Conservation (phyloP, 2,888 invertebrate genomes). For the Branchellion lobata region DNA sequence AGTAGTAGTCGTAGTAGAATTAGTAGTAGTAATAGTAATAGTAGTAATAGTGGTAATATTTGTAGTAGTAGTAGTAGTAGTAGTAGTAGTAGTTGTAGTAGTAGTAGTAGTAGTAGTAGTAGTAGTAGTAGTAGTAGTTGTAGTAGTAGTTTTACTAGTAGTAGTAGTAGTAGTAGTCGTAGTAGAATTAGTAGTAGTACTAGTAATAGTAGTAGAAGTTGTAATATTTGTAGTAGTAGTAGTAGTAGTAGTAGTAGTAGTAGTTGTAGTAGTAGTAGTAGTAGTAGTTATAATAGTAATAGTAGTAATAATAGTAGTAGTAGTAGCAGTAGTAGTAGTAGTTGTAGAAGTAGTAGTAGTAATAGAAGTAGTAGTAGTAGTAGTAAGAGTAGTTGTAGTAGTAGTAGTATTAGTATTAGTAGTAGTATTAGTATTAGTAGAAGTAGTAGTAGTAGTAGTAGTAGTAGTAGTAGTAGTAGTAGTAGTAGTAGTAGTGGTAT, state of each 20-base stretch:
- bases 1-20: conserved; percentile 39
- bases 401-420: neutral
- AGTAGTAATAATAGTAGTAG: too few species aligned
- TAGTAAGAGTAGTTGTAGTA: neutral
- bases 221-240: conserved; percentile 9
- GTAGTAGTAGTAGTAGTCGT: conserved; percentile 47
- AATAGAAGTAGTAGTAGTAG: too few species aligned
- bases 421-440: neutral
- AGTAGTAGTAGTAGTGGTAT: neutral
- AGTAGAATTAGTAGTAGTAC: conserved; percentile 45
- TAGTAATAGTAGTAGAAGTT: conserved; percentile 47
- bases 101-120: conserved; percentile 12
- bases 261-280: too few species aligned
- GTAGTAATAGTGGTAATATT: conserved; percentile 44
- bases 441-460: neutral
- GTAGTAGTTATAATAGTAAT: too few species aligned
- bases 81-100: conserved; percentile 46
- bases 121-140: conserved; percentile 32
- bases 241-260: too few species aligned
- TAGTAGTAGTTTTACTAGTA: conserved; percentile 47
- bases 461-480: neutral
- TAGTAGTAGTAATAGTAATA: conserved; percentile 43
- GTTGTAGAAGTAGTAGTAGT: too few species aligned
- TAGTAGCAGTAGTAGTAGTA: too few species aligned
- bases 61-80: conserved; percentile 47